A percentile compares a stretch with the other conserved stretches of the same genome.
These are phyloP conservation scores for Odobenus rosmarus DNA, from an alignment of 2,113 vertebrate species.

Conservation along the genomic window DNA sequence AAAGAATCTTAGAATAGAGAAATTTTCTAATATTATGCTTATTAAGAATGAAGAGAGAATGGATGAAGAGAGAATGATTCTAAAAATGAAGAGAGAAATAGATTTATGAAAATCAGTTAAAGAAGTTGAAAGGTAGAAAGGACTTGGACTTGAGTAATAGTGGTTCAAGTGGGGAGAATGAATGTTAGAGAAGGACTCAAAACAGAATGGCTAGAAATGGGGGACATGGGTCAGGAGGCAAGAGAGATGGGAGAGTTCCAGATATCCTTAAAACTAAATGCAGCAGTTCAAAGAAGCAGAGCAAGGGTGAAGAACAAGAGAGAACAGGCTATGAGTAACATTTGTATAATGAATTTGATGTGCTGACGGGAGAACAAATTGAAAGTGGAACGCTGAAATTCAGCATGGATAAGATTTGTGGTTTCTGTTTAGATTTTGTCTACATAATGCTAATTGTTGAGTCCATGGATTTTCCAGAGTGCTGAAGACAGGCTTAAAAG, in stretches of 20 bases:
- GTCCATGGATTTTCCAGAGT: not conserved
- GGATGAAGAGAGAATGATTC: too few relatives aligned
- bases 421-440: not conserved
- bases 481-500: not conserved
- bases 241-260: not conserved
- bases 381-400: not conserved
- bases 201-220: not conserved
- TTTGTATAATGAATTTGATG: not conserved
- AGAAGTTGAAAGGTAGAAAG: not conserved
- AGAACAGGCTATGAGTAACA: not conserved
- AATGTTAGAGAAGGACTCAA: not conserved
- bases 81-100: not conserved
- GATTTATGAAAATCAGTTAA: constrained; percentile 2
- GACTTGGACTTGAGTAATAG: not conserved
- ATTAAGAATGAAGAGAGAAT: too few relatives aligned
- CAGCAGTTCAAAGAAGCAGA: not conserved
- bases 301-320: not conserved
- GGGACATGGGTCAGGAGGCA: not conserved
- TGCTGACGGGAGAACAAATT: not conserved
- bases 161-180: not conserved
- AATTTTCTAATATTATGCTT: not conserved
- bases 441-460: not conserved
- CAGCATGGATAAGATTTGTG: not conserved
- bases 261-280: not conserved
- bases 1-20: not conserved